Percentiles rank a stretch among this genome's conserved stretches.
These are phyloP conservation scores for Heliconius cydno DNA, from an alignment of 2,888 invertebrate species.

Conservation along the genomic window DNA sequence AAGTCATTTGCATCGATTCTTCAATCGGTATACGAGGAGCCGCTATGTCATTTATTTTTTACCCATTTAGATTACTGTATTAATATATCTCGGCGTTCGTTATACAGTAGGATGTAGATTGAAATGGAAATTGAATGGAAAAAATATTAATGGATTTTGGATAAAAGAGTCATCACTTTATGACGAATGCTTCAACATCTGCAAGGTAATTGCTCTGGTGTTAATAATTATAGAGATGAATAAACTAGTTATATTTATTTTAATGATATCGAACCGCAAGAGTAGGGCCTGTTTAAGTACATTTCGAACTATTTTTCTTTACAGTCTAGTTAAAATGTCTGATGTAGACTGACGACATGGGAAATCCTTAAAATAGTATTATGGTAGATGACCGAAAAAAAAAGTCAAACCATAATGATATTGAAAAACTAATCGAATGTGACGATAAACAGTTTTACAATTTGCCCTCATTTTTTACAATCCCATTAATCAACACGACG, in stretches of 20 bases:
- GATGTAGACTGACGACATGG: not conserved
- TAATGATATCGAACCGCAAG: not conserved
- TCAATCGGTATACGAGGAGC: slow-evolving; percentile 43
- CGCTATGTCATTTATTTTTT: slow-evolving; percentile 50
- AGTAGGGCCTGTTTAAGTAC: not conserved
- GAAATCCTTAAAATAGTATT: not conserved
- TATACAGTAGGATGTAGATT: slow-evolving; percentile 32
- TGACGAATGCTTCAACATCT: slow-evolving; percentile 17
- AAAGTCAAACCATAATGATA: no score
- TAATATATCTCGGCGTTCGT: slow-evolving; percentile 35
- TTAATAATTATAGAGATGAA: slow-evolving; percentile 2
- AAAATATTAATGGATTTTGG: slow-evolving; percentile 33
- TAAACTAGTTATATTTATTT: not conserved
- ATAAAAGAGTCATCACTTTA: slow-evolving; percentile 32
- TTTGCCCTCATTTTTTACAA: slow-evolving; percentile 44
- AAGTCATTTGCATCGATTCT: slow-evolving; percentile 55
- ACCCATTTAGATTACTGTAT: slow-evolving; percentile 47
- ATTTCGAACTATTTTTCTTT: not conserved
- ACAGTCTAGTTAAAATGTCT: not conserved
- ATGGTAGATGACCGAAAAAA: no score
- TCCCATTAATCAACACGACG: slow-evolving; percentile 18
- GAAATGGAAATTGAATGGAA: slow-evolving; percentile 36
- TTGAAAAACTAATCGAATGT: no score
- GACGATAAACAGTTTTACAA: slow-evolving; percentile 45
- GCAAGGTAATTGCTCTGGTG: not conserved